Evolutionary conservation across 2,113 vertebrate species (phyloP).

Genomic region (Thomomys bottae): DNA sequence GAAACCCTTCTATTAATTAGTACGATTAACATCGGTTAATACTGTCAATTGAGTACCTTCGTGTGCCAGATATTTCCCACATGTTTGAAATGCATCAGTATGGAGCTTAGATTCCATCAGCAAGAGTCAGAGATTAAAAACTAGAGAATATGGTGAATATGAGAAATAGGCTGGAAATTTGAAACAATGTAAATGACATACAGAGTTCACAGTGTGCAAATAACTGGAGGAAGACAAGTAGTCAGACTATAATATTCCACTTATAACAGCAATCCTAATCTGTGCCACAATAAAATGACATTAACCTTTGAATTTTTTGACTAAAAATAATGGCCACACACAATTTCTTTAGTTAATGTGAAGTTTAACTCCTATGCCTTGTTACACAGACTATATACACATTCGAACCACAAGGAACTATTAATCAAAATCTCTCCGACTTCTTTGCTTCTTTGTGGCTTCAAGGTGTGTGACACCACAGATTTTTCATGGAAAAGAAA

Average conservation of each 20-base stretch:
- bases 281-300: neutral
- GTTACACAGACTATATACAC: neutral
- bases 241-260: neutral
- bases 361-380: neutral
- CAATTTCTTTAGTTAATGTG: neutral
- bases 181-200: neutral
- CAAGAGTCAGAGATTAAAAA: neutral
- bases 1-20: neutral
- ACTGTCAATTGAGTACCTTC: neutral
- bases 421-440: no score
- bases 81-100: neutral
- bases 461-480: accelerated
- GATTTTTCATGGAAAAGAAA: neutral
- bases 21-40: no score
- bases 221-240: neutral
- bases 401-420: no score
- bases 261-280: neutral
- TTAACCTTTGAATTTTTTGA: neutral
- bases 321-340: neutral
- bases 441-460: no score
- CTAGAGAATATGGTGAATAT: neutral
- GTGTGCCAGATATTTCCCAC: neutral
- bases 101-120: neutral
- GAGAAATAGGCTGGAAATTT: neutral
- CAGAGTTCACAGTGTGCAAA: neutral